Evolutionary conservation across 2,888 invertebrate species (phyloP), one percentile per base, ranked within the genome.

Genomic region (Hirtodrosophila confusa): DNA sequence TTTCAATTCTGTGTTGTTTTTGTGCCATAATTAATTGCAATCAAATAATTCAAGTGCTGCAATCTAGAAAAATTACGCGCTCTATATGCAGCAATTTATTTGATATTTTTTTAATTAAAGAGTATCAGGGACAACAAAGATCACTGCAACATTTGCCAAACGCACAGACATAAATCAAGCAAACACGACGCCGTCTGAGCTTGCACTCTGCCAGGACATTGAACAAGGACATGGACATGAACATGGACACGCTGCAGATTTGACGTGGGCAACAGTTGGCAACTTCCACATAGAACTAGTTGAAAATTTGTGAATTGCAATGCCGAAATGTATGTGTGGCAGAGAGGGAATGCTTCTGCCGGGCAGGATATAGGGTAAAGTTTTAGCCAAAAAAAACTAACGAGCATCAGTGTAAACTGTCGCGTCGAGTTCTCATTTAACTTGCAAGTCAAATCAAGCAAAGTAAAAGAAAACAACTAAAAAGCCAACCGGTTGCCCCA

Each of bases 101-200:
- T 70, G 53, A 75, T 77, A 1, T 80, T 77, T 80, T 77, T 80
- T 82, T 82, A 82, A 82, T 86, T 82, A 86, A 86, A 78, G 70
- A 54, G 50, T 55, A 57, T 41, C 41, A 54, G 29, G 50, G 36
- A 29, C 29, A 41, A 48, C 8, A 41, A 56, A 39, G 41, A 44
- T 57, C 49, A 31, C 10, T 57, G 71, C 48, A 51, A 37, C 58
- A 44, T 58, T 58, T 31, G 33, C 27, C 53, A 57, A 60, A 66
- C 53, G 49, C 63, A 67, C 39, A 31, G 62, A 72, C 78, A 82
- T 82, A 86, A 86, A 80, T 80, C 87, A 80, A 80, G 60, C 66
- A 69, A 84, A 67, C 55, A 56, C 64, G 69, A 72, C 60, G 62
- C 45, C 49, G 41, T 58, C 62, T 33, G 37, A 31, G 43, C 49